Base-by-base conservation (phyloP, 1,140 invertebrate genomes). In the Stratiolaelaps scimitus region DNA sequence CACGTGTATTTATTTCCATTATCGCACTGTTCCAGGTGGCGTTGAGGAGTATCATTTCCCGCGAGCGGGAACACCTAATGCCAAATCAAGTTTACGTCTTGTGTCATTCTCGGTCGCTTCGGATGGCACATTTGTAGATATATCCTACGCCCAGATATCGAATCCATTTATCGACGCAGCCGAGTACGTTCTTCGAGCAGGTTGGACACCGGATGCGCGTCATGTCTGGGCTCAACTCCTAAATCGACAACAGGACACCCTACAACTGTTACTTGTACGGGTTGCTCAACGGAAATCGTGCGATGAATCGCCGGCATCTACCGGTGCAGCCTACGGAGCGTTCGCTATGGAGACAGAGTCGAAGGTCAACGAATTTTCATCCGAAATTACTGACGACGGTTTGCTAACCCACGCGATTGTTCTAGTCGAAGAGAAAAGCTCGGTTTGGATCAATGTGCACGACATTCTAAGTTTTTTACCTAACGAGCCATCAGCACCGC, bases 11-110 rank as follows among this genome's bases (percentile, higher is more conserved):
- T 40, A 6, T 40, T 29, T 60, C 34, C 47, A 48, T 15, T n/a
- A 23, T 48, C 5, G 0, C 88, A 86, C 1, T n/a, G 84, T 85
- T 7, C 84, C 83, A 73, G 82, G 83, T 46, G 82, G 83, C 70
- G 80, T 88, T 10, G 91, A 94, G 74, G 86, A 92, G 73, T 94
- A 89, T 75, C 82, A 91, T 64, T 97, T 95, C 78, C 92, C 92
- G 1, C 79, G 89, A 70, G 88, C 92, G 15, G 75, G 76, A 19
- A 86, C 87, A 47, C 80, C 83, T 0, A 97, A 96, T 77, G 88
- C 92, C 6, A 87, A 84, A 72, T 93, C 89, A 28, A 84, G 83
- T 69, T 79, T 97, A 34, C 90, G 90, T 77, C 78, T 96, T 72
- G 81, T 93, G 17, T 85, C 92, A 73, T 92, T 97, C 74, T 81